These are phyloP conservation scores for Bombyx huttoni DNA, from an alignment of 2,888 invertebrate species.

Conservation along the genomic window DNA sequence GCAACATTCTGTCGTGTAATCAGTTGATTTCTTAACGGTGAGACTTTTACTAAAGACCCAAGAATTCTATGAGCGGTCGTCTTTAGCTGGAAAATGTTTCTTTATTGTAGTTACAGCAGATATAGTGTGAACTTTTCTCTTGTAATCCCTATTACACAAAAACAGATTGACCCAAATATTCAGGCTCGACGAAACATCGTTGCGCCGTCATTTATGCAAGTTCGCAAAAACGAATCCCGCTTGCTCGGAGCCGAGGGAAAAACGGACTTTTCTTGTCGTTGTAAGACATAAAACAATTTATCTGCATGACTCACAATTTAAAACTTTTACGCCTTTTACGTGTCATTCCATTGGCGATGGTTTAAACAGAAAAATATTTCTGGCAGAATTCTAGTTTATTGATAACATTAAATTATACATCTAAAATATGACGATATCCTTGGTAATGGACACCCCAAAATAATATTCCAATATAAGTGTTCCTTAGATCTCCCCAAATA, in stretches of 20 bases:
- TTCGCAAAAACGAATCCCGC: conserved; percentile 63
- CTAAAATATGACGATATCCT: not conserved
- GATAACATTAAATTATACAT: not conserved
- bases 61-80: conserved; percentile 54
- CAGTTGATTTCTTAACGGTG: conserved; percentile 51
- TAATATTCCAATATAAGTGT: conserved; percentile 34
- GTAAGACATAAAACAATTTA: conserved; percentile 45
- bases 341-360: conserved; percentile 26
- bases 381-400: not conserved
- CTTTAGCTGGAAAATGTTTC: conserved; percentile 56
- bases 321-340: conserved; percentile 42
- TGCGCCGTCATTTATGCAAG: conserved; percentile 63
- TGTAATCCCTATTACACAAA: conserved; percentile 66
- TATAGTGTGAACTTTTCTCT: conserved; percentile 66
- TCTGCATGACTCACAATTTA: conserved; percentile 21
- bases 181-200: conserved; percentile 60
- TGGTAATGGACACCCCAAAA: not conserved
- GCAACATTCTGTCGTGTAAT: conserved; percentile 28
- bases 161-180: conserved; percentile 70
- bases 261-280: conserved; percentile 35
- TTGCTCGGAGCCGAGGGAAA: conserved; percentile 37
- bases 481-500: conserved; percentile 41
- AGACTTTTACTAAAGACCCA: conserved; percentile 67
- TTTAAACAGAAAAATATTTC: not conserved
- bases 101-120: conserved; percentile 56